Percentiles rank a stretch among this genome's conserved stretches.
Evolutionary conservation across 2,797 vertebrate genomes (phyloP).

Genomic region (Salarias fasciatus): DNA sequence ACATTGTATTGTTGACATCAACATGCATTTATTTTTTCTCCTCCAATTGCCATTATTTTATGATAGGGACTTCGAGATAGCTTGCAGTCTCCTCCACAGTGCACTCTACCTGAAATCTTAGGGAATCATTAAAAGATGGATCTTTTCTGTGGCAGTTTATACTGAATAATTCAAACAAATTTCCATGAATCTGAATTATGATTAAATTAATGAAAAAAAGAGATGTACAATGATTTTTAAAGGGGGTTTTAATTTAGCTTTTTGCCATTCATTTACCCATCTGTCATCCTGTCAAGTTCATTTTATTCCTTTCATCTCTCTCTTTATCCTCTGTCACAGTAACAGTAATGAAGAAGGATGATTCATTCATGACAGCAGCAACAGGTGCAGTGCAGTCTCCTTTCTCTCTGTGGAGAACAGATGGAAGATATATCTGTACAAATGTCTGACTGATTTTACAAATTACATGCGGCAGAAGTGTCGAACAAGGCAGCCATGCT

Average conservation of each 20-base stretch:
- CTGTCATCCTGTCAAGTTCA: slow-evolving; percentile 14
- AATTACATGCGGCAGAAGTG: slow-evolving; percentile 7
- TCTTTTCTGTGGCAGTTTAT: slow-evolving; percentile 3
- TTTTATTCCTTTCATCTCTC: slow-evolving; percentile 20
- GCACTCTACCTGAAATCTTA: background rate
- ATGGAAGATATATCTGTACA: slow-evolving; percentile 32
- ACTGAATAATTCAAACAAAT: slow-evolving; percentile 30
- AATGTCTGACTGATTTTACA: slow-evolving; percentile 17
- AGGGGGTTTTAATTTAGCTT: slow-evolving; percentile 10
- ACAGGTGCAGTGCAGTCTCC: slow-evolving; percentile 1
- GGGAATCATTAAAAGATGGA: slow-evolving; percentile 8
- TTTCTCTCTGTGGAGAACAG: slow-evolving; percentile 21
- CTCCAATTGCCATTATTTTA: background rate
- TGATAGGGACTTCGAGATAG: background rate
- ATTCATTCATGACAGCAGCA: slow-evolving; percentile 7
- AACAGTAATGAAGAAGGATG: slow-evolving; percentile 11
- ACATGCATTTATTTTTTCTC: background rate
- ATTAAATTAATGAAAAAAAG: slow-evolving; percentile 23
- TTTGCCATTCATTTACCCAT: slow-evolving; percentile 14
- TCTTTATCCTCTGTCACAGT: slow-evolving; percentile 3
- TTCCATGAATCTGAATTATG: slow-evolving; percentile 15
- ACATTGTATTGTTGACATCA: background rate
- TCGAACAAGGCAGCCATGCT: slow-evolving; percentile 4
- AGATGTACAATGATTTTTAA: slow-evolving; percentile 12
- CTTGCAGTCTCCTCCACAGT: slow-evolving; percentile 7